These are phyloP conservation scores for Threskiornis aethiopicus DNA, from an alignment of 2,797 vertebrate genomes.

Conservation along the genomic window DNA sequence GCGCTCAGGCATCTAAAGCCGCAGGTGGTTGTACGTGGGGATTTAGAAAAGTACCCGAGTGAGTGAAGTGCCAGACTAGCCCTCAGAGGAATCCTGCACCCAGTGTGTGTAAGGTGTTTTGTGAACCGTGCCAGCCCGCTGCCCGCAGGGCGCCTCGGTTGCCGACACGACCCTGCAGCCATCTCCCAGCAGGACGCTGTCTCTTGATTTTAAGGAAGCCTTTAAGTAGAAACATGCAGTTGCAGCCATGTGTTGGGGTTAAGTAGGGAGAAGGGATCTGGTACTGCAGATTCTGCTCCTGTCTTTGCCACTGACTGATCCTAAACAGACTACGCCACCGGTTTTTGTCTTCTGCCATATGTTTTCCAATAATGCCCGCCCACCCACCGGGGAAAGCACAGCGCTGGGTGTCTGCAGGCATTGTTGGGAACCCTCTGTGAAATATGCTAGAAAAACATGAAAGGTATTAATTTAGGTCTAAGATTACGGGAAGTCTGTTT, in stretches of 20 bases:
- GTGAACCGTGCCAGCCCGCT: background rate
- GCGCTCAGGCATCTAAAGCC: background rate
- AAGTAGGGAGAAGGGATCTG: background rate
- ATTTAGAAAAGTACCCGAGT: background rate
- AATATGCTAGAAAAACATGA: background rate
- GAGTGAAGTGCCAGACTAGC: background rate
- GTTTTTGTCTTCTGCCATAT: slow-evolving; percentile 22
- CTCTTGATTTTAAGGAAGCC: background rate
- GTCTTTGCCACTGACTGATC: background rate
- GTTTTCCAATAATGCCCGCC: slow-evolving; percentile 15
- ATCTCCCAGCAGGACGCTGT: background rate
- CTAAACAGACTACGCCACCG: background rate
- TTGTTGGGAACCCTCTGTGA: slow-evolving; percentile 15
- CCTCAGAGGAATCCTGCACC: background rate
- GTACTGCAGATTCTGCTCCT: background rate
- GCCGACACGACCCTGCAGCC: accelerated
- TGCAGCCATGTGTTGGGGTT: accelerated
- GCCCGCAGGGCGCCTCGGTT: accelerated
- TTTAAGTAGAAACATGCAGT: background rate
- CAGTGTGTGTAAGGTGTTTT: accelerated
- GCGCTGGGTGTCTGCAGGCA: background rate
- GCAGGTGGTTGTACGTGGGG: accelerated
- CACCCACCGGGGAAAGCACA: background rate
- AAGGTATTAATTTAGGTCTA: background rate
- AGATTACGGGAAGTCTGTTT: background rate